phyloP scores from a whole-genome alignment of 2,797 vertebrate genomes.

The Parauchenoglanis ngamensis region DNA sequence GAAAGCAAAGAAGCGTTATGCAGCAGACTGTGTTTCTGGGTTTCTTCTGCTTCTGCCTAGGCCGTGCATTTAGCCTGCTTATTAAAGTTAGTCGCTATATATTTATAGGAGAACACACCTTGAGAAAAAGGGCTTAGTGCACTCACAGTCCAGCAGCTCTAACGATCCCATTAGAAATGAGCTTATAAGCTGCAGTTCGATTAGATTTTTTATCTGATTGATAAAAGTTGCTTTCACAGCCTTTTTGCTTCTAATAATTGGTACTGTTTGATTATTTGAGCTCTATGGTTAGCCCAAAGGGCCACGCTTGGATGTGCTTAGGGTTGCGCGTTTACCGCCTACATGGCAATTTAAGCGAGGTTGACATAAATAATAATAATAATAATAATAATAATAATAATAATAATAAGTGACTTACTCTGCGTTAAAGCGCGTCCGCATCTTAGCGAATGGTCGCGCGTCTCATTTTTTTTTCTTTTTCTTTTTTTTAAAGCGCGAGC shows the following conservation, averaged over 20 bases:
- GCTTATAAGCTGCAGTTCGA: background rate
- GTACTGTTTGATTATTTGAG: background rate
- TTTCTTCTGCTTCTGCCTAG: background rate
- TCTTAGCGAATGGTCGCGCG: no score
- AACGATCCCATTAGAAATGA: background rate
- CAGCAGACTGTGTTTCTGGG: background rate
- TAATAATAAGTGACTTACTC: background rate
- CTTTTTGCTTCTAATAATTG: background rate
- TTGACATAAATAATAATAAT: background rate
- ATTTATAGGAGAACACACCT: background rate
- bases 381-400: no score
- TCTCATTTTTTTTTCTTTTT: no score
- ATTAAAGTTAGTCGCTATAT: conserved; percentile 1
- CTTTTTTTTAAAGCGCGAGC: background rate
- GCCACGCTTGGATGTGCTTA: conserved; percentile 35
- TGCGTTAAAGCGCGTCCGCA: background rate
- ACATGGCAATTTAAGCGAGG: conserved; percentile 19
- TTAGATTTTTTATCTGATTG: background rate
- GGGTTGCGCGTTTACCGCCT: conserved; percentile 44
- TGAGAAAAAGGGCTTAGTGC: background rate
- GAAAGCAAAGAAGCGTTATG: conserved; percentile 5
- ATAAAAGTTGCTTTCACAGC: conserved; percentile 1
- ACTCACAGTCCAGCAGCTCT: background rate
- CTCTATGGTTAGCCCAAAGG: background rate
- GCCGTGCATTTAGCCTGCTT: no score